phyloP scores from a whole-genome alignment of 1,140 invertebrate genomes.

The Bombus turneri region DNA sequence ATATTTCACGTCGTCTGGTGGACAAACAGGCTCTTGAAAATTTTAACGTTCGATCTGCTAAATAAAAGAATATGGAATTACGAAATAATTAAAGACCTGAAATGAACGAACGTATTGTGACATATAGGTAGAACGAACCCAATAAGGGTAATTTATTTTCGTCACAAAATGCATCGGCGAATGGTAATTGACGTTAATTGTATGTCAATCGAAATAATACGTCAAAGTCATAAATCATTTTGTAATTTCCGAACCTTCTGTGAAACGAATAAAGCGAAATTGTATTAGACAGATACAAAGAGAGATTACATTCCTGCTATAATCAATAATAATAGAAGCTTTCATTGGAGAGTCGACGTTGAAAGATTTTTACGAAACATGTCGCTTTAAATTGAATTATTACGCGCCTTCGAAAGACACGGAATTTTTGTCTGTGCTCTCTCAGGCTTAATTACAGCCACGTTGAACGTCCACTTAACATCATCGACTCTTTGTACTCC shows the following conservation, averaged over 20 bases:
- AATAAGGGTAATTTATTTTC: neutral
- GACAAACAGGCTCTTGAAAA: neutral
- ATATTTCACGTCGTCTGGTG: neutral
- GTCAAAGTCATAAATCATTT: neutral
- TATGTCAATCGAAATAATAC: neutral
- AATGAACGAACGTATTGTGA: neutral
- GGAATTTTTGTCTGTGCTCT: neutral
- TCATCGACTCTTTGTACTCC: neutral
- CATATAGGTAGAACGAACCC: neutral
- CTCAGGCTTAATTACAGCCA: slow-evolving; percentile 5
- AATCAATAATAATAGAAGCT: neutral
- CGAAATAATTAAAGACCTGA: neutral
- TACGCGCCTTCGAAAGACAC: neutral
- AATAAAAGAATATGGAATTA: neutral
- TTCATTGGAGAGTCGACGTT: neutral
- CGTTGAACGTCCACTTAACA: slow-evolving; percentile 17
- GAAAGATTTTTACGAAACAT: neutral
- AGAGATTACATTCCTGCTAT: neutral
- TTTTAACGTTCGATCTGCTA: neutral
- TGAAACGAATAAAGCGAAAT: neutral
- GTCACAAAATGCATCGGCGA: neutral
- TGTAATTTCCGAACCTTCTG: too few relatives aligned
- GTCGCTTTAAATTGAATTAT: neutral
- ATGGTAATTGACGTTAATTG: slow-evolving; percentile 5
- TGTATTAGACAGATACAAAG: neutral